Conservation (phyloP, 2,113 vertebrate species). For the Caretta caretta region DNA sequence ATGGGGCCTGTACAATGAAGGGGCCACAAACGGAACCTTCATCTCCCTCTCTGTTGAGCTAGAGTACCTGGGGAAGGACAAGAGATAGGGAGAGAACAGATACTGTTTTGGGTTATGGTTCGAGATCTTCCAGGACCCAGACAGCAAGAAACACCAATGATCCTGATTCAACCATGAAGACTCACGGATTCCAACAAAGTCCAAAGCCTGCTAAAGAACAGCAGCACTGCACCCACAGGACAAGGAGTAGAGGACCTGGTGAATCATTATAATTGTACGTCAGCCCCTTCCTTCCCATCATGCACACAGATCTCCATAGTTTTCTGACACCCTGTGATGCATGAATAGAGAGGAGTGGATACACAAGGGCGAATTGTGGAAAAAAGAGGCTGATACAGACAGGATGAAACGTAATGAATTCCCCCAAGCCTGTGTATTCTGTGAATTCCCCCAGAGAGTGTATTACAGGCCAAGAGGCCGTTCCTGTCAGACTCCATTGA, state of each 20-base stretch:
- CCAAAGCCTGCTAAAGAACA: not conserved
- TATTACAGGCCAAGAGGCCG: not conserved
- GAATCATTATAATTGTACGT: not conserved
- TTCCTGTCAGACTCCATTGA: too few species aligned
- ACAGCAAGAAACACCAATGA: not conserved
- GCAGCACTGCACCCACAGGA: not conserved
- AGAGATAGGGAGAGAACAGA: not conserved
- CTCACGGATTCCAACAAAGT: not conserved
- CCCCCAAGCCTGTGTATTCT: not conserved
- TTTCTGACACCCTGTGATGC: not conserved
- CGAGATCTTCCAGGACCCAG: not conserved
- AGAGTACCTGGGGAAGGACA: not conserved
- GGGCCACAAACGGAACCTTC: not conserved
- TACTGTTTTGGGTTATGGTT: not conserved
- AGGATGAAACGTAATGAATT: not conserved
- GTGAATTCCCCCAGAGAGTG: not conserved
- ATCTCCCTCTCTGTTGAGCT: not conserved
- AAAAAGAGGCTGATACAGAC: not conserved
- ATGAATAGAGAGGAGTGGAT: not conserved
- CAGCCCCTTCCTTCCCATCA: not conserved
- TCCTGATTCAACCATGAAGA: not conserved
- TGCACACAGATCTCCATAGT: not conserved
- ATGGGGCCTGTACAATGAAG: not conserved
- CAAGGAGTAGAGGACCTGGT: not conserved
- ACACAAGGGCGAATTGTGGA: not conserved